These are phyloP conservation scores for Pygoscelis adeliae DNA, from an alignment of 2,113 vertebrate genomes.

Conservation along the genomic window DNA sequence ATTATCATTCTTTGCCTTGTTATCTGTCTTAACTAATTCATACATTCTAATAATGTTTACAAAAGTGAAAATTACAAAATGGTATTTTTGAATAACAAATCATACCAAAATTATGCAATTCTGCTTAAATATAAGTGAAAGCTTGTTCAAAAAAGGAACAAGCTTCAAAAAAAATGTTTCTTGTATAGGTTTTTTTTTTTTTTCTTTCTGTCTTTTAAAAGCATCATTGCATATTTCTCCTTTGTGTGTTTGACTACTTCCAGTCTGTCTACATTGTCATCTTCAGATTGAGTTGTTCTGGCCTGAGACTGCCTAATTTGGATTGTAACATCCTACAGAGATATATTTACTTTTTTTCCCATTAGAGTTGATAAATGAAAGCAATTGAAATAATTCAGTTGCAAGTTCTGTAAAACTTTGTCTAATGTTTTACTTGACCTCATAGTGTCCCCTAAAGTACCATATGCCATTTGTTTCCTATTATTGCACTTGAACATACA, in stretches of 20 bases:
- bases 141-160: neutral
- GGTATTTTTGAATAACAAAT: accelerated
- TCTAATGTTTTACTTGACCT: neutral
- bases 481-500: neutral
- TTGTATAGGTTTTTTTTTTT: neutral
- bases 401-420: neutral
- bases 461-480: neutral
- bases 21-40: neutral
- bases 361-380: neutral
- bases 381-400: neutral
- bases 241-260: neutral
- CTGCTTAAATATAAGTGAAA: neutral
- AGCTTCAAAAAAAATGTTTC: neutral
- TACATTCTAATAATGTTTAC: neutral
- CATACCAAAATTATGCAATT: neutral
- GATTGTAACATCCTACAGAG: neutral
- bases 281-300: neutral
- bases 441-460: neutral
- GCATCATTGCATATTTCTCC: neutral
- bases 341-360: neutral
- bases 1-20: neutral
- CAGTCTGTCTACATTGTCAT: neutral
- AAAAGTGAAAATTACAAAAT: neutral
- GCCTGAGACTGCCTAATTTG: neutral
- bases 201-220: neutral